Evolutionary conservation across 2,113 vertebrate species (phyloP).

Genomic region (Mustela nigripes): DNA sequence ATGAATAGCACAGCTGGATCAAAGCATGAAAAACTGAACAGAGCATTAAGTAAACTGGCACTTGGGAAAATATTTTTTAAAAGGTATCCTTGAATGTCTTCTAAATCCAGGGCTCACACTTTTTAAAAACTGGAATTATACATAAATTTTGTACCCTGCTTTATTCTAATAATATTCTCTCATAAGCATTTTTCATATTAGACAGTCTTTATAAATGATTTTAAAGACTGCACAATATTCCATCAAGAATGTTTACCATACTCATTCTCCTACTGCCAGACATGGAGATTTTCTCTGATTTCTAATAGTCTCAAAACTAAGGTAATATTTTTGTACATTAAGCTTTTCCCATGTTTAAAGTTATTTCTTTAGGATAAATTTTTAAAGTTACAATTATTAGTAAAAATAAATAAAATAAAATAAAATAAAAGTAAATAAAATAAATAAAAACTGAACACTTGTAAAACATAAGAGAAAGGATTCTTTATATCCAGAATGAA

Average conservation of each 20-base stretch:
- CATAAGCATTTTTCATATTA: conserved; percentile 16
- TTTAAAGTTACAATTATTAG: conserved; percentile 51
- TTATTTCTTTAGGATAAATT: conserved; percentile 51
- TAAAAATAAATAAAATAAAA: too few relatives aligned
- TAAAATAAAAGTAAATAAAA: too few relatives aligned
- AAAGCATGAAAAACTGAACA: background rate
- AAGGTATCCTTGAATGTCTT: background rate
- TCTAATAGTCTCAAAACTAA: conserved; percentile 26
- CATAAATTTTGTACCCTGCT: background rate
- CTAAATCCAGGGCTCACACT: background rate
- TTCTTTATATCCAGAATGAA: background rate
- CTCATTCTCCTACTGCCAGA: background rate
- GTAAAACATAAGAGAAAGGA: conserved; percentile 28
- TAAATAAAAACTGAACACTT: background rate
- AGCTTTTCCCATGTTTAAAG: conserved; percentile 12
- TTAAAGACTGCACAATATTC: background rate
- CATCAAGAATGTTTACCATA: background rate
- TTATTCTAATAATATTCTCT: conserved; percentile 34
- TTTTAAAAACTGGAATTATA: conserved; percentile 3
- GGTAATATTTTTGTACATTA: background rate
- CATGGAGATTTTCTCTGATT: background rate
- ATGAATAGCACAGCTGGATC: background rate
- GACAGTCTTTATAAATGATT: background rate
- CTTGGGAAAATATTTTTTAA: background rate
- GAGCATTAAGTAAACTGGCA: background rate